Conservation (phyloP, 2,888 invertebrate genomes). For the Tigriopus californicus region DNA sequence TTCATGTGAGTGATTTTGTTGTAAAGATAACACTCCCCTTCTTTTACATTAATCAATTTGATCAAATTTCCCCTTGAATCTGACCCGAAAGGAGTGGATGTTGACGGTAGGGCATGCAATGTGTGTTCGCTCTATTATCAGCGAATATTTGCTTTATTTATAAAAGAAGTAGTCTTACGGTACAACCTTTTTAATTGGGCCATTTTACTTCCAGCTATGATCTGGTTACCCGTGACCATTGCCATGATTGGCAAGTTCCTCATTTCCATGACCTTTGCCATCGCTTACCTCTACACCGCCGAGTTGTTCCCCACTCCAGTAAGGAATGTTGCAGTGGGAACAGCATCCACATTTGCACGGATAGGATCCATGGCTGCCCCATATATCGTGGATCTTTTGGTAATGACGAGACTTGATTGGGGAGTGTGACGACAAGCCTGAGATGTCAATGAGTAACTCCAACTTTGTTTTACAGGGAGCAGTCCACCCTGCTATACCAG, state of each 20-base stretch:
- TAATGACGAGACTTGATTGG: constrained; percentile 23
- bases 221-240: constrained; percentile 39
- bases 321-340: constrained; percentile 64
- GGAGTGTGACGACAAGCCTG: neutral
- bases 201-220: constrained; percentile 19
- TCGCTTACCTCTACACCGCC: constrained; percentile 62
- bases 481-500: constrained; percentile 15
- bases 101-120: too few species aligned
- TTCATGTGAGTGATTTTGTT: constrained; percentile 14
- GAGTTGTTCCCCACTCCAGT: constrained; percentile 77
- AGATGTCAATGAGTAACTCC: neutral
- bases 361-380: constrained; percentile 71
- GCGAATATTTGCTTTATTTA: too few species aligned
- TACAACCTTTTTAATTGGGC: too few species aligned
- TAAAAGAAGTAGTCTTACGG: too few species aligned
- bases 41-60: neutral
- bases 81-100: too few species aligned
- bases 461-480: neutral
- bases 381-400: constrained; percentile 46
- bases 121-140: too few species aligned
- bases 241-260: constrained; percentile 59
- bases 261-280: constrained; percentile 61
- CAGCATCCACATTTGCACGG: constrained; percentile 64
- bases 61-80: constrained; percentile 39
- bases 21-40: neutral